A percentile compares a stretch with the other conserved stretches of the same genome.
phyloP scores from a whole-genome alignment of 1,140 invertebrate genomes.

The Archivesica marissinica region DNA sequence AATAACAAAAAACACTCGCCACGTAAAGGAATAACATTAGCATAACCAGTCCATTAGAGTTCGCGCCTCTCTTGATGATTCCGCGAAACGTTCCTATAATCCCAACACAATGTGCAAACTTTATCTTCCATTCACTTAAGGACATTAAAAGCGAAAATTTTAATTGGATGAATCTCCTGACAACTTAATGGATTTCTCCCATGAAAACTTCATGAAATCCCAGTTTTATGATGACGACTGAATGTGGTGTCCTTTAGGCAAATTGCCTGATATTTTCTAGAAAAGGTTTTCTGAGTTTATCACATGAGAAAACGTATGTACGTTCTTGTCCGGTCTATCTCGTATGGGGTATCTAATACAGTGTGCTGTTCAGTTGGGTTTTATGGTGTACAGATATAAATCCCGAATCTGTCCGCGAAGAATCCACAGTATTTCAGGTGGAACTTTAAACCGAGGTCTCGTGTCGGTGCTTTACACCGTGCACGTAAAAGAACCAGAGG shows the following conservation, averaged over 20 bases:
- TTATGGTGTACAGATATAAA: too few relatives aligned
- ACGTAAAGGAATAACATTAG: neutral
- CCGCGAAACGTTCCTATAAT: neutral
- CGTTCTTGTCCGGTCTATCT: too few relatives aligned
- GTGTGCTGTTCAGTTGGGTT: too few relatives aligned
- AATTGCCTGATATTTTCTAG: constrained; percentile 6
- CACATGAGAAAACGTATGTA: too few relatives aligned
- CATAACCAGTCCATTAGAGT: constrained; percentile 5
- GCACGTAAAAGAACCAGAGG: too few relatives aligned
- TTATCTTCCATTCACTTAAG: constrained; percentile 34
- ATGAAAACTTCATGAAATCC: constrained; percentile 20
- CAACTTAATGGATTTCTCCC: constrained; percentile 30
- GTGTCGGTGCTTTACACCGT: too few relatives aligned
- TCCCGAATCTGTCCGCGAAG: too few relatives aligned
- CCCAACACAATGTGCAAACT: neutral
- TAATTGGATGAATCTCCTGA: constrained; percentile 15
- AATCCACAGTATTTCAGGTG: too few relatives aligned
- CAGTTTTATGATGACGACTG: constrained; percentile 7
- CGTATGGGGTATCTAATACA: too few relatives aligned
- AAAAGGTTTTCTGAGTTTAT: too few relatives aligned
- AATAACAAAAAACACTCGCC: too few relatives aligned
- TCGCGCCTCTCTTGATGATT: neutral
- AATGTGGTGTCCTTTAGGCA: neutral
- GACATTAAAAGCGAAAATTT: constrained; percentile 11
- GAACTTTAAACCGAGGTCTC: too few relatives aligned